phyloP scores from a whole-genome alignment of 92 coral and sea anemone species.

The Diadumene lineata region DNA sequence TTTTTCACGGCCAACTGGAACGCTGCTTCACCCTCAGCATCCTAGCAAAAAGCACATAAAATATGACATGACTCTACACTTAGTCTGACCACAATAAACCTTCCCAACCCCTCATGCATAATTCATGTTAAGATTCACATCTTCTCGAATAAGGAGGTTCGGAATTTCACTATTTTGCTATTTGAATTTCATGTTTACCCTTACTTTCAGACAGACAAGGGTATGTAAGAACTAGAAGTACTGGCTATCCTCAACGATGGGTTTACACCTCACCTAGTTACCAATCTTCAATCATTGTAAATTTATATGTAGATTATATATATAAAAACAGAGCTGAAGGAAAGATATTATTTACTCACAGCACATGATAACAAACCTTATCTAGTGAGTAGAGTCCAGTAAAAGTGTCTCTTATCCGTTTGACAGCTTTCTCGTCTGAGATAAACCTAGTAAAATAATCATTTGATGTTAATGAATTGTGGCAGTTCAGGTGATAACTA shows the following conservation, averaged over 20 bases:
- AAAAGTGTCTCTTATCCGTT: slow-evolving; percentile 58
- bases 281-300: too few relatives aligned
- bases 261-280: too few relatives aligned
- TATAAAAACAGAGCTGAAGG: background rate
- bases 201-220: background rate
- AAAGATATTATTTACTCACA: background rate
- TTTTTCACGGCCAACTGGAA: slow-evolving; percentile 75
- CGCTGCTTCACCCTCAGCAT: slow-evolving; percentile 84
- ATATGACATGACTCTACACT: background rate
- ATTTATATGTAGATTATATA: background rate
- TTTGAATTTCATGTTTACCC: too few relatives aligned
- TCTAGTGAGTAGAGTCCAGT: slow-evolving; percentile 82
- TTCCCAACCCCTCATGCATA: background rate
- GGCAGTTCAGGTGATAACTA: too few relatives aligned
- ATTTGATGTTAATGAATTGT: too few relatives aligned
- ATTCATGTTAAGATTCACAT: too few relatives aligned
- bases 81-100: background rate
- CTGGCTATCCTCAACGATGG: too few relatives aligned
- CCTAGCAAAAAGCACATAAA: slow-evolving; percentile 47
- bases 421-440: slow-evolving; percentile 52
- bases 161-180: too few relatives aligned
- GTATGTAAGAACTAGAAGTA: background rate
- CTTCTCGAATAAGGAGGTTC: too few relatives aligned
- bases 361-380: slow-evolving; percentile 43
- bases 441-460: slow-evolving; percentile 58